A percentile compares a stretch with the other conserved stretches of the same genome.
Conservation (phyloP, 2,113 vertebrate genomes). For the Mesitornis unicolor region DNA sequence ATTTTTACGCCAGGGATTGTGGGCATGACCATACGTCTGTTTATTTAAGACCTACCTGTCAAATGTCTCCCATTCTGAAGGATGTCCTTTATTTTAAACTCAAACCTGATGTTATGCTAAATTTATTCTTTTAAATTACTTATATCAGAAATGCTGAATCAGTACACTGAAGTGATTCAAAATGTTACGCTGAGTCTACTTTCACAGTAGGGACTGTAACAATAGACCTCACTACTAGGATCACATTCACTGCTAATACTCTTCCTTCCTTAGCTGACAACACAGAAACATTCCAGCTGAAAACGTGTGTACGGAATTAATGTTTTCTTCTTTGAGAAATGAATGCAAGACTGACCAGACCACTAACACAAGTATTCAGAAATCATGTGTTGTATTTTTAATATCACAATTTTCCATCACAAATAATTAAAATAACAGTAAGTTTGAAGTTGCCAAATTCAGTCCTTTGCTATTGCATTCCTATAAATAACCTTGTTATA, state of each 20-base stretch:
- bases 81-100: slow-evolving; percentile 2
- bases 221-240: background rate
- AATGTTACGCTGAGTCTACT: background rate
- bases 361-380: background rate
- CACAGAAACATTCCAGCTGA: background rate
- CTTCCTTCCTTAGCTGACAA: background rate
- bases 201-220: background rate
- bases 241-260: background rate
- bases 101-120: background rate
- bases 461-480: background rate
- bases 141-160: background rate
- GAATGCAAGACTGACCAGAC: background rate
- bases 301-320: background rate
- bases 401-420: background rate
- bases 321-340: background rate
- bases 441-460: background rate
- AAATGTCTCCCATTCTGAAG: background rate
- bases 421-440: background rate
- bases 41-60: background rate
- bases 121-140: slow-evolving; percentile 35
- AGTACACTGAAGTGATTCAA: background rate
- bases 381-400: background rate
- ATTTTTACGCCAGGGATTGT: background rate
- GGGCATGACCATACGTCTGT: background rate
- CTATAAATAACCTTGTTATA: background rate